Base-by-base conservation (phyloP, 1,140 invertebrate genomes). In the Atta colombica region DNA sequence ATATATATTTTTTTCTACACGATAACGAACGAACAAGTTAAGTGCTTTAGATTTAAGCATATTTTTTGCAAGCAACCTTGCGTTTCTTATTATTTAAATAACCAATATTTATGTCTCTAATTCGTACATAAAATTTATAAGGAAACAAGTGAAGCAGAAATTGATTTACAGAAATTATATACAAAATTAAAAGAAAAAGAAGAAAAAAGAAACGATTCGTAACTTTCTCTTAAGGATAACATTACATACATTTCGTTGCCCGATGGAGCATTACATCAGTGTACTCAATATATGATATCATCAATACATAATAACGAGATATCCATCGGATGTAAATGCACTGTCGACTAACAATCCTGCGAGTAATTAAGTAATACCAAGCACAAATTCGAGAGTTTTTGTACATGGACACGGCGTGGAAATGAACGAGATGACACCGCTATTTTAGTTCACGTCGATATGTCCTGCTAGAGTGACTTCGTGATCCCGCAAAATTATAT, bases 1-100 rank as follows among this genome's bases (percentile, higher is more conserved):
- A 78, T 35, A 82, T 31, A 75, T 39, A 45, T 31, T 39, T 28
- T 61, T 75, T 51, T 21, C 35, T 60, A 77, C 16, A 51, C 18
- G 12, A 28, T 4, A 16, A 77, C 58, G 25, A 63, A 21, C 61
- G 49, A 87, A 71, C 21, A 45, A 65, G 66, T 58, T 35, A 89
- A n/a, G 25, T 51, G 25, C 16, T 68, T 49, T 12, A 7, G 31
- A 58, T 74, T 60, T 45, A 60, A 39, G 28, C 8, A 53, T 61
- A 39, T 45, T 71, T 91, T 90, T 91, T 91, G 91, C 91, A 91
- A 92, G 88, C 69, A 91, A 92, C 89, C 88, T 14, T 72, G 53
- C 60, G 2, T 81, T 87, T 55, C 49, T 89, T 91, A 89, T 74
- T 85, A 89, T 61, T 74, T 91, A 87, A 89, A 58, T 91, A 91